phyloP scores from a whole-genome alignment of 2,797 vertebrate genomes.

The Cephalopachus bancanus region DNA sequence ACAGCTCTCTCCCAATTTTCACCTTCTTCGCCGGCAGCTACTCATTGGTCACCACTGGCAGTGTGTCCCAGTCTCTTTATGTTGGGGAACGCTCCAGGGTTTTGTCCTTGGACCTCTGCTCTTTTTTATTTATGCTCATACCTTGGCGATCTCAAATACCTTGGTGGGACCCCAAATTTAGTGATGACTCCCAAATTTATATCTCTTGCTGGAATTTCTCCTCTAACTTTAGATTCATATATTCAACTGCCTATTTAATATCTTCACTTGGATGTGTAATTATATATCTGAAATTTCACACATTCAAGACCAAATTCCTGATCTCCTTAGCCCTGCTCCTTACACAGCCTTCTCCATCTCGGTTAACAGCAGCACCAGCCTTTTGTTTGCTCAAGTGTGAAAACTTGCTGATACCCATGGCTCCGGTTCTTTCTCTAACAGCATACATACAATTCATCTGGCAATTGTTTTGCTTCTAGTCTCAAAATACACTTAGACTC shows the following conservation, averaged over 20 bases:
- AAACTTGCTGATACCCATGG: background rate
- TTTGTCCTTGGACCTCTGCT: background rate
- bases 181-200: background rate
- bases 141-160: too few species aligned
- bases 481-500: too few species aligned
- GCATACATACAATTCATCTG: background rate
- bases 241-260: background rate
- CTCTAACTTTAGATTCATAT: background rate
- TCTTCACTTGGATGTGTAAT: too few species aligned
- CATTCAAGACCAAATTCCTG: background rate
- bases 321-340: background rate
- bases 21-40: background rate
- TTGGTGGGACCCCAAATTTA: background rate
- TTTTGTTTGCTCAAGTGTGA: background rate
- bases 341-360: background rate
- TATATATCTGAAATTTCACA: background rate
- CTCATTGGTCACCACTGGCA: background rate
- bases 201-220: background rate
- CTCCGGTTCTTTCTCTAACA: background rate
- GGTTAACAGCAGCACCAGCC: background rate
- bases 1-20: background rate
- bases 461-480: too few species aligned
- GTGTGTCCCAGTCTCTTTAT: background rate
- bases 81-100: background rate
- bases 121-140: background rate